Evolutionary conservation across 2,888 invertebrate species (phyloP), one percentile per base, ranked within the genome.

Genomic region (Theodoxus fluviatilis): DNA sequence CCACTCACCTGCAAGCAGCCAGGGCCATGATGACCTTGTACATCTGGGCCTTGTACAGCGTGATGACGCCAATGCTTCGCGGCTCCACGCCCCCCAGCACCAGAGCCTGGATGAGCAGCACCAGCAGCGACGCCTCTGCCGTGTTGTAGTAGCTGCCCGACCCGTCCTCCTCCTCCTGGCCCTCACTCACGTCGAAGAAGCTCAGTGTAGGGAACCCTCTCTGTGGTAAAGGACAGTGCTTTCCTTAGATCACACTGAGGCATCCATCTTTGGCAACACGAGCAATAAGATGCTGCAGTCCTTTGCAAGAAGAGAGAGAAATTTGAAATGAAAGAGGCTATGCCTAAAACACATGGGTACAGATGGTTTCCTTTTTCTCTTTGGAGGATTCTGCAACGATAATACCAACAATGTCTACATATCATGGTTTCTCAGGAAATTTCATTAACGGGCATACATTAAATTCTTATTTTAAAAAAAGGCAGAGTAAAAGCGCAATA

Each of bases 1-100:
- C n/a, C n/a, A 57, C 15, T 61, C 25, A 68, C 68, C 40, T 57
- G 59, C 52, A 71, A 9, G 67, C 68, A 22, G 71, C 71, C 9
- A 78, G 71, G 12, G 74, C 68, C 31, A 74, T 75, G 3, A 71
- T 73, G 49, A 80, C 76, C 64, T 73, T 75, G 47, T 75, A 71
- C 78, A 79, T 77, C 77, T 84, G 84, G 12, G 82, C 79, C 66
- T 77, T 79, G 76, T 83, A 84, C 37, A 83, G 77, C 3, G 83
- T 83, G 59, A 84, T 81, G 43, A 84, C 83, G 18, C 84, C 84
- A 49, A 84, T 76, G 47, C 73, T 67, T 1, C 67, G 33, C 6
- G 84, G 75, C 40, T 80, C 79, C 25, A 84, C 68, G 9, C 80
- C 81, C 22, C 64, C 52, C 12, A 63, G 33, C 28, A 80, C 47